Evolutionary conservation across 1,140 invertebrate species (phyloP), one percentile per base, ranked within the genome.

Genomic region (Drosophila pachea): DNA sequence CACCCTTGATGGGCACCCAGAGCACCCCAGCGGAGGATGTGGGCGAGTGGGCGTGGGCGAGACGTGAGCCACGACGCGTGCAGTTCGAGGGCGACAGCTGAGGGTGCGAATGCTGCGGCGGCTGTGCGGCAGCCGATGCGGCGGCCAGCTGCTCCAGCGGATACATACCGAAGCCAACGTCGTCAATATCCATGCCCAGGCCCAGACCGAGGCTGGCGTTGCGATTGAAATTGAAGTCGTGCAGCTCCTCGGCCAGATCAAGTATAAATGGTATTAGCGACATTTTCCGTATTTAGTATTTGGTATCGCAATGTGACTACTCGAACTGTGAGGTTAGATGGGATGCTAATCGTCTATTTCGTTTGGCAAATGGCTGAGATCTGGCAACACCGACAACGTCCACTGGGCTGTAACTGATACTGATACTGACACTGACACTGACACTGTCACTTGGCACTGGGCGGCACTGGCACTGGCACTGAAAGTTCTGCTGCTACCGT

Each of bases 231-330:
- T 73, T 82, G 16, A 88, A 78, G 33, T 89, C 87, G n/a, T 88
- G 75, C 56, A 89, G 63, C 68, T 89, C 87, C 71, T 89, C 87
- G 40, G 87, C 87, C 78, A 89, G 73, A 59, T 89, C 87, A 14
- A 89, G 68, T 77, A 89, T 88, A 36, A 89, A 89, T 31, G 87
- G 87, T 76, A 89, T 88, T 16, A 89, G 70, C 56, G 87, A 87
- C 87, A 89, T 88, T 48, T 52, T 69, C 38, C 45, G 29, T 22
- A 49, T 32, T 40, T 29, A 6, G 42, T 16, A 43, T 7, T 43
- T 7, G 42, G n/a, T 14, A 7, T 43, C n/a, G 42, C 42, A 43
- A 54, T 40, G 36, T 40, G 52, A 9, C 33, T 40, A 36, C 50
- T 49, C 29, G n/a, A n/a, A 9, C 16, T 31, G 22, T 38, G 14